Conservation (phyloP, 2,888 invertebrate genomes). For the Ennomos quercinarius region DNA sequence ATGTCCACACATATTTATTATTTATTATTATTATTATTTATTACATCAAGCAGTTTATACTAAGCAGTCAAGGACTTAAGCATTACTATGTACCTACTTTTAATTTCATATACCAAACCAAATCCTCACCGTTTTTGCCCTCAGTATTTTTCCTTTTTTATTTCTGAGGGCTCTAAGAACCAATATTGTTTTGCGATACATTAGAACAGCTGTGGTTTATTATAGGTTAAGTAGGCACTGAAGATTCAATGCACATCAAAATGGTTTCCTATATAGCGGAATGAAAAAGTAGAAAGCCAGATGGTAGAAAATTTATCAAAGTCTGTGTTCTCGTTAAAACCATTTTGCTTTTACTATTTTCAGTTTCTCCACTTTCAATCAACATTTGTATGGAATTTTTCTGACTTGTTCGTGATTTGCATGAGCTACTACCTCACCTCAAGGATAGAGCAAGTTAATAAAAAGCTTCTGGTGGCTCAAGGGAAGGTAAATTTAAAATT, state of each 20-base stretch:
- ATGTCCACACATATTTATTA: too few species aligned
- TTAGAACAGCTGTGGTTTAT: slow-evolving; percentile 20
- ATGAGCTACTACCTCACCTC: slow-evolving; percentile 89
- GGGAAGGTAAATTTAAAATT: slow-evolving; percentile 62
- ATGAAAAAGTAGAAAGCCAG: slow-evolving; percentile 3
- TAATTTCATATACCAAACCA: too few species aligned
- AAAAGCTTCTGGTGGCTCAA: slow-evolving; percentile 65
- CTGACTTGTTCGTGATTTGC: slow-evolving; percentile 89
- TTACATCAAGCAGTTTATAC: too few species aligned
- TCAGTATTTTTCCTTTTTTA: too few species aligned
- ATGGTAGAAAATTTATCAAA: neutral
- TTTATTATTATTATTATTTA: too few species aligned
- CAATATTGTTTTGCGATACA: slow-evolving; percentile 11
- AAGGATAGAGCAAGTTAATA: slow-evolving; percentile 87
- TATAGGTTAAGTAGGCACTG: slow-evolving; percentile 22
- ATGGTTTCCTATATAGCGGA: slow-evolving; percentile 5
- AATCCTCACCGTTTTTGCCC: too few species aligned
- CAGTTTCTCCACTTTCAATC: slow-evolving; percentile 86
- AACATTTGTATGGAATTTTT: slow-evolving; percentile 91
- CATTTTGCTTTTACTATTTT: slow-evolving; percentile 36
- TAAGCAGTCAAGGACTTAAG: too few species aligned
- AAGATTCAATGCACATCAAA: slow-evolving; percentile 16
- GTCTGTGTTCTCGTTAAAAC: neutral
- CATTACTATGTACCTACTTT: too few species aligned
- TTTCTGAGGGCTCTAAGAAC: neutral